These are phyloP conservation scores for Tragelaphus strepsiceros DNA, from an alignment of 2,113 vertebrate genomes.

Conservation along the genomic window DNA sequence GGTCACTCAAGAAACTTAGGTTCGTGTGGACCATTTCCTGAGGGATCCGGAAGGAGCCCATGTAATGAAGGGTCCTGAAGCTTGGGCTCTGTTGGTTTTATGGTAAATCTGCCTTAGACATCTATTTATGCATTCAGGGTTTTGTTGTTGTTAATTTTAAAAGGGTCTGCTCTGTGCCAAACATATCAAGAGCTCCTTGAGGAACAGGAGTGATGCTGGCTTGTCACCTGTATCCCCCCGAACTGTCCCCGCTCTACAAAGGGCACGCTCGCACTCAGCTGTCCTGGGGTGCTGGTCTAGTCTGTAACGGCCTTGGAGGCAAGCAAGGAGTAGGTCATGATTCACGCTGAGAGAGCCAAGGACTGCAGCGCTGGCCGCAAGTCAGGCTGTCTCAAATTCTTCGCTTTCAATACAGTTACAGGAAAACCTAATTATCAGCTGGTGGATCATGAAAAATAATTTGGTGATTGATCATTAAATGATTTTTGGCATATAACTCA, in stretches of 20 bases:
- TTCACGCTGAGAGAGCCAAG: neutral
- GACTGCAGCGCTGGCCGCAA: neutral
- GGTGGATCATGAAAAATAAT: neutral
- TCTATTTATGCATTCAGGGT: neutral
- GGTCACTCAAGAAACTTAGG: neutral
- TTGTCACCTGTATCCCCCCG: neutral
- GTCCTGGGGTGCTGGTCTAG: neutral
- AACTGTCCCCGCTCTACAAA: neutral
- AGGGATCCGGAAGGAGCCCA: neutral
- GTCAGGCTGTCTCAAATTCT: neutral
- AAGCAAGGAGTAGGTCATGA: neutral
- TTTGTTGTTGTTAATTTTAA: neutral
- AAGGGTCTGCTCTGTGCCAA: neutral
- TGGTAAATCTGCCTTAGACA: neutral
- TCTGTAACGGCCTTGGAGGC: neutral
- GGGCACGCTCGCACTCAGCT: fast-evolving
- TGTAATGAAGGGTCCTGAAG: neutral
- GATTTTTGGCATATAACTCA: neutral
- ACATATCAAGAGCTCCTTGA: neutral
- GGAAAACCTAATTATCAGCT: neutral
- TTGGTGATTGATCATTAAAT: neutral
- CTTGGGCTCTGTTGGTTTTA: neutral
- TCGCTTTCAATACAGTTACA: neutral
- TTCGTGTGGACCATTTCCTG: neutral
- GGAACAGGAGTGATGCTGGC: neutral